Evolutionary conservation across 2,888 invertebrate genomes (phyloP).

Genomic region (Callyntrura sp.): DNA sequence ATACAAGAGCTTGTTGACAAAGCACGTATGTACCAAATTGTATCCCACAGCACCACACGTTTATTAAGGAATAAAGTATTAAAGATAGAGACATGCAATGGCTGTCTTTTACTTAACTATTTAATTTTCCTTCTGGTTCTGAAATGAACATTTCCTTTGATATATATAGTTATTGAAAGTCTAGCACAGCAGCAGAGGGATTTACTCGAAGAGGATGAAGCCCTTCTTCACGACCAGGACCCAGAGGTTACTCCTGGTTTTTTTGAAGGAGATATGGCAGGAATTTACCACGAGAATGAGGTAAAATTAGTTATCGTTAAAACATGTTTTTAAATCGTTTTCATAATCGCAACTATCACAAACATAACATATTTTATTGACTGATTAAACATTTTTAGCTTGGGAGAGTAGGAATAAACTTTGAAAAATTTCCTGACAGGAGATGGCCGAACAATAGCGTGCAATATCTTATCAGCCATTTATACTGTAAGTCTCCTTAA

Average conservation of each 20-base stretch:
- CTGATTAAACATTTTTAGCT: too few relatives aligned
- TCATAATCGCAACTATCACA: too few relatives aligned
- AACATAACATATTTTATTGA: too few relatives aligned
- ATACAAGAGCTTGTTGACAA: constrained; percentile 82
- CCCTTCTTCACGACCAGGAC: constrained; percentile 86
- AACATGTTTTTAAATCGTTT: neutral
- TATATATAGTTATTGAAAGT: constrained; percentile 81
- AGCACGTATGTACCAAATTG: constrained; percentile 82
- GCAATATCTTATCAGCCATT: constrained; percentile 89
- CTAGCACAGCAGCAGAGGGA: constrained; percentile 82
- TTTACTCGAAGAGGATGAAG: constrained; percentile 78
- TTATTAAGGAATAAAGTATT: too few relatives aligned
- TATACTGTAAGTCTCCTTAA: constrained; percentile 88
- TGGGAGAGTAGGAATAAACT: constrained; percentile 88
- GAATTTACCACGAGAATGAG: constrained; percentile 86
- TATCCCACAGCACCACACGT: too few relatives aligned
- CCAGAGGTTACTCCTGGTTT: constrained; percentile 89
- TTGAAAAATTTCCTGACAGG: constrained; percentile 89
- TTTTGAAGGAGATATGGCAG: constrained; percentile 90
- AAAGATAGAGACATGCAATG: too few relatives aligned
- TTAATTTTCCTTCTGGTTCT: too few relatives aligned
- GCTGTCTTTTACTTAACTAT: too few relatives aligned
- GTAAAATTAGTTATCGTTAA: constrained; percentile 53
- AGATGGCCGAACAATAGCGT: constrained; percentile 89
- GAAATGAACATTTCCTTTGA: constrained; percentile 3